Base-by-base conservation (phyloP, 2,888 invertebrate genomes). In the Drosophila parthenogenetica region DNA sequence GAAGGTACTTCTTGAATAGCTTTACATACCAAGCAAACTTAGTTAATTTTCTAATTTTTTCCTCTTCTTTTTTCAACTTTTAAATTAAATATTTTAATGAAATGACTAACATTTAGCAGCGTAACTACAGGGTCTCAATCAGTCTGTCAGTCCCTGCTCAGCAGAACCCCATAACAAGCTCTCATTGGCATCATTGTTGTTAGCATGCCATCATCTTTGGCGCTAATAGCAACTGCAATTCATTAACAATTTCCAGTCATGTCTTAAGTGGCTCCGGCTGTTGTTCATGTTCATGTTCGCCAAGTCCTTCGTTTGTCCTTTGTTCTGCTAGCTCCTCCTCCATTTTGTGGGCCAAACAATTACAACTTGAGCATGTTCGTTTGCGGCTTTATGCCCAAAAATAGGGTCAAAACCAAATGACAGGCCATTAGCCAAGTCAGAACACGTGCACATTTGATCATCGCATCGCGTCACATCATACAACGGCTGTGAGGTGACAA, bases 221-320 rank as follows among this genome's bases (percentile, higher is more conserved):
- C 50, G n/a, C 59, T 72, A 77, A 75, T 64, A 63, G 65, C 54
- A 51, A 64, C 35, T 71, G 75, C 84, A 78, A 78, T 80, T 85
- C 74, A 81, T 86, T 79, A 79, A 59, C 67, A 66, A 71, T 73
- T 79, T 76, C 43, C 63, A 66, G 63, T 45, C 51, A 54, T 40
- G 63, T 40, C 72, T 71, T 70, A 60, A 73, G 75, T 70, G 74
- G 61, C 64, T 37, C 29, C 17, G 51, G 39, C 54, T 32, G 19
- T 3, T 45, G n/a, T 42, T 25, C 37, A 29, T 50, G 32, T 29
- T 25, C 25, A 42, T 42, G 45, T 14, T 16, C 16, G 54, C 19
- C 61, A 25, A 7, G 45, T 42, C 45, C 55, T 14, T 48, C 48
- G 19, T 49, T 35, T 19, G 11, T 3, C n/a, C 16, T 22, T 7